Evolutionary conservation across 2,888 invertebrate genomes (phyloP).

Genomic region (Diaprepes abbreviatus): DNA sequence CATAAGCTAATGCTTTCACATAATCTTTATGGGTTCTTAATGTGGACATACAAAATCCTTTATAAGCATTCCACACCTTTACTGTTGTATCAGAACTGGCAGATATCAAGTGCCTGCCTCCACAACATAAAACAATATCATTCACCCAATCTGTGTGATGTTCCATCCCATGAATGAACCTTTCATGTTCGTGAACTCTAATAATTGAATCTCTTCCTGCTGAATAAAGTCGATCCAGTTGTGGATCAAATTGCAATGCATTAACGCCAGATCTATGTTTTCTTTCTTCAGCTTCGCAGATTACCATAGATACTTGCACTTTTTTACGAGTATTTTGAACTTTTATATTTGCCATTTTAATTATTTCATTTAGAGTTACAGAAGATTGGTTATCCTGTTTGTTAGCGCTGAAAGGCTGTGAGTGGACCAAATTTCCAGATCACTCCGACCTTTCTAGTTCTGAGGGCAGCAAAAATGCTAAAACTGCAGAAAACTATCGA

Average conservation of each 20-base stretch:
- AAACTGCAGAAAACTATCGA: no score
- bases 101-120: constrained; percentile 96
- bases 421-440: no score
- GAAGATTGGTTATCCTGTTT: no score
- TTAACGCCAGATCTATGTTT: constrained; percentile 96
- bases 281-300: constrained; percentile 95
- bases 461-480: no score
- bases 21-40: constrained; percentile 98
- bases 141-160: constrained; percentile 99
- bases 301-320: constrained; percentile 89
- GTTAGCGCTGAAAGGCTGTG: no score
- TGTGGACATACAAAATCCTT: constrained; percentile 99
- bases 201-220: constrained; percentile 98
- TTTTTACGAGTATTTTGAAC: constrained; percentile 66
- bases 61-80: constrained; percentile 99
- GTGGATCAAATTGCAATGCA: constrained; percentile 93
- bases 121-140: constrained; percentile 97
- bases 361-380: no score
- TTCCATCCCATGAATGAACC: constrained; percentile 96
- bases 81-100: constrained; percentile 99
- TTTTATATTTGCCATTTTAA: constrained; percentile 64
- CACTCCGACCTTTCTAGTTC: no score
- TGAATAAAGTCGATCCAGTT: constrained; percentile 90
- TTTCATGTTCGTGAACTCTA: constrained; percentile 88
- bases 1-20: constrained; percentile 97